Evolutionary conservation across 2,113 vertebrate genomes (phyloP).

Genomic region (Physeter macrocephalus): DNA sequence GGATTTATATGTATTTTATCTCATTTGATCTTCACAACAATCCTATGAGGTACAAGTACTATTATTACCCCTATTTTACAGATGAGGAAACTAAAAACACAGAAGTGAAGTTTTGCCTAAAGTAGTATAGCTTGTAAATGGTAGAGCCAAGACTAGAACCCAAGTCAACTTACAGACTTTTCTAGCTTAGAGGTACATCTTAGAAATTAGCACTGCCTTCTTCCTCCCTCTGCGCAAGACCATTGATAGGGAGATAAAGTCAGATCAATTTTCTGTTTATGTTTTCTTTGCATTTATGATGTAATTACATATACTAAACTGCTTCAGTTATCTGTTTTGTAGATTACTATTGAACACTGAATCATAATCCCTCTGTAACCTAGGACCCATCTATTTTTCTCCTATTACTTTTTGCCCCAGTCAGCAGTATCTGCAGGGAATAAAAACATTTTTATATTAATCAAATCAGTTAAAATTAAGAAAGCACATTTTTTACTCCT

Average conservation of each 20-base stretch:
- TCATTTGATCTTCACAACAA: not conserved
- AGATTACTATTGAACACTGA: not conserved
- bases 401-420: not conserved
- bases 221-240: not conserved
- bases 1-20: not conserved
- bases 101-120: not conserved
- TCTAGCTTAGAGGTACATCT: not conserved
- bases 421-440: not conserved
- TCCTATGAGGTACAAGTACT: not conserved
- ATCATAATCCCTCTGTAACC: not conserved
- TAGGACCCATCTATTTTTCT: not conserved
- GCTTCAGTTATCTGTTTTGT: not conserved
- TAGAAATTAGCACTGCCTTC: not conserved
- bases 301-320: conserved; percentile 11
- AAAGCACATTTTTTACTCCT: not conserved
- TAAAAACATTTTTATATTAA: conserved; percentile 22
- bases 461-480: conserved; percentile 41
- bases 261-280: not conserved
- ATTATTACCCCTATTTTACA: not conserved
- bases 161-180: not conserved
- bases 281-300: conserved; percentile 4
- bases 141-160: not conserved
- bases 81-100: not conserved
- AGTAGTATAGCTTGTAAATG: not conserved
- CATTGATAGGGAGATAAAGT: not conserved